These are phyloP conservation scores for Todiramphus saurophagus DNA, from an alignment of 2,113 vertebrate genomes.

Conservation along the genomic window DNA sequence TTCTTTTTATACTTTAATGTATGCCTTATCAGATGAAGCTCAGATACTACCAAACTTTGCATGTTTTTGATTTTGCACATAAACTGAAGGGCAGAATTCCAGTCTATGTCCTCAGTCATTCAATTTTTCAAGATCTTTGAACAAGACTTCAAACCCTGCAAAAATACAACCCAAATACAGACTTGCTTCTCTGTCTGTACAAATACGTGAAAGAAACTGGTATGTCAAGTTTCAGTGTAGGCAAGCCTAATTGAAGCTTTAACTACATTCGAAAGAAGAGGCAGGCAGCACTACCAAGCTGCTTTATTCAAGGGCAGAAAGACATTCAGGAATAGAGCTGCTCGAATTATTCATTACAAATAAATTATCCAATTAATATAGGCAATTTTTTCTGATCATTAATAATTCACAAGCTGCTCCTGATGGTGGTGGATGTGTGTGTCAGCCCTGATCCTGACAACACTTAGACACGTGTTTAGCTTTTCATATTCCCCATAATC, in stretches of 20 bases:
- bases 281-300: slow-evolving; percentile 53
- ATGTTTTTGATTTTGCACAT: slow-evolving; percentile 84
- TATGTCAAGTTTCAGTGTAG: slow-evolving; percentile 74
- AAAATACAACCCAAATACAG: slow-evolving; percentile 81
- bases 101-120: slow-evolving; percentile 80
- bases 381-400: slow-evolving; percentile 39
- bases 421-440: background rate
- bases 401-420: slow-evolving; percentile 56
- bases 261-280: slow-evolving; percentile 73
- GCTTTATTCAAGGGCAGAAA: slow-evolving; percentile 75
- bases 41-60: slow-evolving; percentile 81
- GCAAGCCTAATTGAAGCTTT: slow-evolving; percentile 79
- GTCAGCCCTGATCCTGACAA: slow-evolving; percentile 35
- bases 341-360: slow-evolving; percentile 62
- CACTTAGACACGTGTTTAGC: slow-evolving; percentile 19
- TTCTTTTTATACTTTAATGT: slow-evolving; percentile 80
- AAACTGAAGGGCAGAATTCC: slow-evolving; percentile 83
- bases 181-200: slow-evolving; percentile 76
- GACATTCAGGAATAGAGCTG: slow-evolving; percentile 57
- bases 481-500: slow-evolving; percentile 29
- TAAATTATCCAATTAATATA: slow-evolving; percentile 70
- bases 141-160: slow-evolving; percentile 82
- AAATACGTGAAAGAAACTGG: slow-evolving; percentile 78
- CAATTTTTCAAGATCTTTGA: slow-evolving; percentile 80
- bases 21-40: slow-evolving; percentile 76